phyloP scores from a whole-genome alignment of 64 coral and sea anemone species.

The Montipora capricornis region DNA sequence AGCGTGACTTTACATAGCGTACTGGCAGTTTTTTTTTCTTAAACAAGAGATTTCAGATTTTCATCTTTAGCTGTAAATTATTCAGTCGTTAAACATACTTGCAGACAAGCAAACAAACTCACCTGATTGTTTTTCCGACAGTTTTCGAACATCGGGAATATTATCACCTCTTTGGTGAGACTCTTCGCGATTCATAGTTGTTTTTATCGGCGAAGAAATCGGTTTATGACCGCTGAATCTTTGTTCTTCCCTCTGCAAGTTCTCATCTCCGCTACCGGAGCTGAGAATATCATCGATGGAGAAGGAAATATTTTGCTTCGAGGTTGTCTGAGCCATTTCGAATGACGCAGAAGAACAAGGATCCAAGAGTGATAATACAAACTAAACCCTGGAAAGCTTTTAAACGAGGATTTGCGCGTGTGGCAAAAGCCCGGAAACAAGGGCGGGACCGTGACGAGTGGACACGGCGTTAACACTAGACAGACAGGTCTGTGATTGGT shows the following conservation, averaged over 20 bases:
- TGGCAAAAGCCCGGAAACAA: conserved; percentile 67
- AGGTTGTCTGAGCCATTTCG: conserved; percentile 33
- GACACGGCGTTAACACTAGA: conserved; percentile 69
- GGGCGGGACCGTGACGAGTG: conserved; percentile 71
- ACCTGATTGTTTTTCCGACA: conserved; percentile 11
- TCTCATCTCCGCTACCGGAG: conserved; percentile 22
- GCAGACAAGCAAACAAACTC: background rate
- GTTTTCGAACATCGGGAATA: background rate
- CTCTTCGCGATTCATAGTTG: conserved; percentile 13
- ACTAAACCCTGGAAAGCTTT: conserved; percentile 24
- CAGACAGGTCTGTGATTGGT: conserved; percentile 72
- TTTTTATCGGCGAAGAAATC: conserved; percentile 16
- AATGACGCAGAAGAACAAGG: conserved; percentile 10
- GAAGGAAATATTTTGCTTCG: conserved; percentile 55
- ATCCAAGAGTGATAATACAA: background rate
- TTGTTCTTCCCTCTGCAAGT: background rate
- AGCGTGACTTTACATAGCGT: too few relatives aligned
- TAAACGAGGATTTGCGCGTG: conserved; percentile 53
- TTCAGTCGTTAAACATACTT: background rate
- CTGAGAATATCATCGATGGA: conserved; percentile 68
- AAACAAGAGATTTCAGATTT: too few relatives aligned
- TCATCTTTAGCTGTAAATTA: too few relatives aligned
- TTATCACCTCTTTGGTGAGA: background rate
- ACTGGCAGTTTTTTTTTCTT: too few relatives aligned
- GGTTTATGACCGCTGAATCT: background rate